These are phyloP conservation scores for Bradypus variegatus DNA, from an alignment of 2,797 vertebrate species.

Conservation along the genomic window DNA sequence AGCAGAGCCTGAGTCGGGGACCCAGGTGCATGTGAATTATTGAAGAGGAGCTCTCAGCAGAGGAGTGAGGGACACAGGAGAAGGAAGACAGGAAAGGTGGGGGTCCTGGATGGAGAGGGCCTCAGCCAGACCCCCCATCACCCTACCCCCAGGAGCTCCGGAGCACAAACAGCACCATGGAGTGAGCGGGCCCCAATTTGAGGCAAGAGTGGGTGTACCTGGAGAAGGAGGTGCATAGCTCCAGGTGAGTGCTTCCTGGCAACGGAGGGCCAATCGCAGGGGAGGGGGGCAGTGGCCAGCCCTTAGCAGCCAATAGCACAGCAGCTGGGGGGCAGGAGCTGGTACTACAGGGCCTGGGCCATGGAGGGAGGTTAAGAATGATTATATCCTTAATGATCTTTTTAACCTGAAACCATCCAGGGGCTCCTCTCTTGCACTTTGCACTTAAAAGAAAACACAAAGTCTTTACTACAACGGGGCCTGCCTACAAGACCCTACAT, in stretches of 20 bases:
- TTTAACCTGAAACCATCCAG: neutral
- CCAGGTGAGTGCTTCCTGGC: neutral
- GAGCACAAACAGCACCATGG: neutral
- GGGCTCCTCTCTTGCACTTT: neutral
- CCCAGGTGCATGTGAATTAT: neutral
- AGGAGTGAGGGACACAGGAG: neutral
- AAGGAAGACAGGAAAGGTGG: neutral
- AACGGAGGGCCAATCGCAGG: neutral
- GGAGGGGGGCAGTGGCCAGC: neutral
- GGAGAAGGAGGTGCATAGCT: neutral
- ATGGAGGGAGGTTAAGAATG: neutral
- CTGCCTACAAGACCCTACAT: neutral
- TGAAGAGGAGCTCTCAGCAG: neutral
- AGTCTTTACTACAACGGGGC: neutral
- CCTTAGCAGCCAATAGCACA: neutral
- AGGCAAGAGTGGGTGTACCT: neutral
- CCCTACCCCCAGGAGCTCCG: neutral
- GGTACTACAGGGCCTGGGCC: neutral
- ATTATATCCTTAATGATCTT: neutral
- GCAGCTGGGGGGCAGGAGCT: neutral
- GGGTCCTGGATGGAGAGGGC: neutral
- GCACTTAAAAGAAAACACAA: neutral
- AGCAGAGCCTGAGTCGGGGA: neutral
- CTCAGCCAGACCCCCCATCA: neutral
- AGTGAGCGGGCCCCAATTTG: no score